A percentile compares a stretch with the other conserved stretches of the same genome.
Evolutionary conservation across 2,888 invertebrate species (phyloP).

Genomic region (Chrysina gloriosa): DNA sequence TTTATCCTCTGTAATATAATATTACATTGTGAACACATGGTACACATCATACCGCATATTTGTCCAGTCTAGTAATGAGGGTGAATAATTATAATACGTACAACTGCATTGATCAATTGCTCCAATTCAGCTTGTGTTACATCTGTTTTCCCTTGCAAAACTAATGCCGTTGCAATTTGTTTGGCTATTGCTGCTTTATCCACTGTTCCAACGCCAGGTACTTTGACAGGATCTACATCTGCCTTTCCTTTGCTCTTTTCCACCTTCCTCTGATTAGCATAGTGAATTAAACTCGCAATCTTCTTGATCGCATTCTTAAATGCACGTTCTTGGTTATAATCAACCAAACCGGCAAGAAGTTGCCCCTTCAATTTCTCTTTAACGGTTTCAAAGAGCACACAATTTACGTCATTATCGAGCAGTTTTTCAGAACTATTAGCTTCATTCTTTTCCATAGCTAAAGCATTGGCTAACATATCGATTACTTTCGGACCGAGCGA

Average conservation of each 20-base stretch:
- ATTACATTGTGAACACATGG: no score
- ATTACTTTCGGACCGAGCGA: slow-evolving; percentile 85
- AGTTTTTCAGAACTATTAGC: slow-evolving; percentile 82
- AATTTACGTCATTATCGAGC: slow-evolving; percentile 77
- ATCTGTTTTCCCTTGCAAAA: slow-evolving; percentile 84
- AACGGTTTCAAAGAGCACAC: slow-evolving; percentile 84
- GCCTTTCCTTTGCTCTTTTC: slow-evolving; percentile 60
- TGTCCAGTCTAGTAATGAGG: no score
- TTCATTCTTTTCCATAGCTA: slow-evolving; percentile 80
- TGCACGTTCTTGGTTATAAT: slow-evolving; percentile 73
- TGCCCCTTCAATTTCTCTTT: slow-evolving; percentile 88
- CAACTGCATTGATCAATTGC: slow-evolving; percentile 82
- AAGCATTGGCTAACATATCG: slow-evolving; percentile 79
- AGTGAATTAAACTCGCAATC: slow-evolving; percentile 79
- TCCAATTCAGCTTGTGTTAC: slow-evolving; percentile 83
- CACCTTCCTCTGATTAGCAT: slow-evolving; percentile 69
- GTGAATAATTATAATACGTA: no score
- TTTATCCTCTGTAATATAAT: no score
- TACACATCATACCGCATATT: no score
- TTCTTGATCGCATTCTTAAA: slow-evolving; percentile 81
- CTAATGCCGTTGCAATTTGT: slow-evolving; percentile 82
- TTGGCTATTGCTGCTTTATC: slow-evolving; percentile 84
- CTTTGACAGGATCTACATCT: slow-evolving; percentile 67
- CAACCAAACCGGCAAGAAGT: slow-evolving; percentile 73
- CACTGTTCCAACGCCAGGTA: slow-evolving; percentile 77